Evolutionary conservation across 2,113 vertebrate species (phyloP).

Genomic region (Catharus fuscescens): DNA sequence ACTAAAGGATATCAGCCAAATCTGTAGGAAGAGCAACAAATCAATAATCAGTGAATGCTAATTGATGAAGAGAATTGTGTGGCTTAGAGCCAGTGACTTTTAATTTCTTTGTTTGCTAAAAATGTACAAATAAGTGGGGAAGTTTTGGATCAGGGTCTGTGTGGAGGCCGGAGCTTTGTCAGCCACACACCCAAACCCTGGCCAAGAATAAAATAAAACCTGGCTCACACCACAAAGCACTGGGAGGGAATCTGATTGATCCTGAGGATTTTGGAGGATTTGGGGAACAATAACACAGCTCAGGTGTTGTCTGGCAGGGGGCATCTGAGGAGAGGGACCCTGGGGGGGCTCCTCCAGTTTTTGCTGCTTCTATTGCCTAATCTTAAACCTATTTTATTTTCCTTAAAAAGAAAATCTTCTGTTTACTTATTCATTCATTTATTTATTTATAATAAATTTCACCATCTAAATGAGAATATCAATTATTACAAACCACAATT

Average conservation of each 20-base stretch:
- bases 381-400: not conserved
- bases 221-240: not conserved
- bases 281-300: not conserved
- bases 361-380: not conserved
- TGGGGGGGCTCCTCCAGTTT: not conserved
- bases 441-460: not conserved
- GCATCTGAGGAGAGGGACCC: not conserved
- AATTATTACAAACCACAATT: fast-evolving
- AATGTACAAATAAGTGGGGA: not conserved
- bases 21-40: not conserved
- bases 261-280: not conserved
- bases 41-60: not conserved
- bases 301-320: not conserved
- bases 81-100: not conserved
- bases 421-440: no score
- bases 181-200: not conserved
- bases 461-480: no score
- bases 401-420: not conserved
- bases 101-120: not conserved
- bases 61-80: not conserved
- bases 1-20: not conserved
- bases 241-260: not conserved
- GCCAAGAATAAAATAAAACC: not conserved
- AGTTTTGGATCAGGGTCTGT: not conserved
- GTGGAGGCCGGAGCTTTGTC: not conserved